A percentile compares a stretch with the other conserved stretches of the same genome.
Evolutionary conservation across 2,888 invertebrate genomes (phyloP).

Genomic region (Melanostoma scalare): DNA sequence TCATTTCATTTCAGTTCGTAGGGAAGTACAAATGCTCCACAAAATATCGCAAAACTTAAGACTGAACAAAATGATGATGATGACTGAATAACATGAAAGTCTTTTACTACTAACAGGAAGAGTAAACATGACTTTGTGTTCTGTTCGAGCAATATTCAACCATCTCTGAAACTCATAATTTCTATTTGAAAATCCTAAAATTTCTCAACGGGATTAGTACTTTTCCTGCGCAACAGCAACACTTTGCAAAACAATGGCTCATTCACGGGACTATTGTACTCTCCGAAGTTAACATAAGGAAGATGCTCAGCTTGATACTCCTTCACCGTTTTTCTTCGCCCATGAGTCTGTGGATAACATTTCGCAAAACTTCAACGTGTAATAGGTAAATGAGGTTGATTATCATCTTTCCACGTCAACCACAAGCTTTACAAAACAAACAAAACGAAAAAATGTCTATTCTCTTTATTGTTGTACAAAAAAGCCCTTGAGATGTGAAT

Average conservation of each 20-base stretch:
- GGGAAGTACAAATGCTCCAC: too few relatives aligned
- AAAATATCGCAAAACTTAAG: too few relatives aligned
- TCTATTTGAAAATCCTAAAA: too few relatives aligned
- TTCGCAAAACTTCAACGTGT: slow-evolving; percentile 38
- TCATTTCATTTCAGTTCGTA: too few relatives aligned
- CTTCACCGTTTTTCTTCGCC: slow-evolving; percentile 8
- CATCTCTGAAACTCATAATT: too few relatives aligned
- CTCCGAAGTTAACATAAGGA: slow-evolving; percentile 36
- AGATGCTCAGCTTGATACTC: slow-evolving; percentile 10
- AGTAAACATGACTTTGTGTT: too few relatives aligned
- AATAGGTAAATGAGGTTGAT: slow-evolving; percentile 56
- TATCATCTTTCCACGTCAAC: slow-evolving; percentile 54
- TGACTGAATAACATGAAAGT: too few relatives aligned
- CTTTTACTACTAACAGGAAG: too few relatives aligned
- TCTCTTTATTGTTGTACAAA: slow-evolving; percentile 15
- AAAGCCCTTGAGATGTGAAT: slow-evolving; percentile 51
- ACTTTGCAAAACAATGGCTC: slow-evolving; percentile 8
- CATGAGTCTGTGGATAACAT: slow-evolving; percentile 47
- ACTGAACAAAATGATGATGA: too few relatives aligned
- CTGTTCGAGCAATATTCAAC: too few relatives aligned
- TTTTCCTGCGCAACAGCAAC: not conserved
- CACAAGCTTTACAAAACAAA: slow-evolving; percentile 22
- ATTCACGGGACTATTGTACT: slow-evolving; percentile 16
- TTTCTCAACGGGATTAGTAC: too few relatives aligned
- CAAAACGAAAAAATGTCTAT: slow-evolving; percentile 19